phyloP scores from a whole-genome alignment of 2,797 vertebrate genomes.

The Leptoclinus maculatus region DNA sequence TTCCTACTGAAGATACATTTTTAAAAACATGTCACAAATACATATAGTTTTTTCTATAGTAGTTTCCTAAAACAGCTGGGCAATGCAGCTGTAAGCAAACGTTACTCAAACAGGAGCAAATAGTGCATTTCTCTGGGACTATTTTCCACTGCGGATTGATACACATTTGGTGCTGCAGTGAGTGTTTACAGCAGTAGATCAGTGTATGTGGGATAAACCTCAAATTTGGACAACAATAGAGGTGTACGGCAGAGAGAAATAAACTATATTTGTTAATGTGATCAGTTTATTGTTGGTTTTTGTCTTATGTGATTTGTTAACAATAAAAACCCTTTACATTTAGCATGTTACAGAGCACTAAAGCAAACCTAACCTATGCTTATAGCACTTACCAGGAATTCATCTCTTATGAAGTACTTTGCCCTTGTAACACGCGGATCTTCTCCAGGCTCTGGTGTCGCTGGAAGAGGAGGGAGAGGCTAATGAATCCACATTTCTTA shows the following conservation, averaged over 20 bases:
- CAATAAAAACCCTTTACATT: neutral
- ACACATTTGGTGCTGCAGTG: neutral
- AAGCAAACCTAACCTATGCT: neutral
- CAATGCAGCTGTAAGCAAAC: neutral
- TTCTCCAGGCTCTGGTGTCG: slow-evolving; percentile 94
- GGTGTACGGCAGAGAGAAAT: neutral
- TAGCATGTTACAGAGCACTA: neutral
- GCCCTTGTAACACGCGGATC: slow-evolving; percentile 97
- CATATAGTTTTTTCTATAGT: no score
- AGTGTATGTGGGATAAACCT: neutral
- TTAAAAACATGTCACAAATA: neutral
- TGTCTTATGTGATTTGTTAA: neutral
- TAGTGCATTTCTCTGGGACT: neutral
- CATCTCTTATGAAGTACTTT: slow-evolving; percentile 99
- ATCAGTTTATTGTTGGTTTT: neutral
- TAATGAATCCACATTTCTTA: neutral
- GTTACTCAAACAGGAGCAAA: neutral
- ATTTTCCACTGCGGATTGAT: neutral
- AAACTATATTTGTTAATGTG: neutral
- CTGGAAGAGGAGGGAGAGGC: slow-evolving; percentile 70
- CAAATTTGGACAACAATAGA: neutral
- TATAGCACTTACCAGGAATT: slow-evolving; percentile 92
- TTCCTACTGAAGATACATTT: neutral
- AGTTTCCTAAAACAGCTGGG: neutral
- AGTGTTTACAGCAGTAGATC: neutral